Base-by-base conservation (phyloP, 2,888 invertebrate genomes). In the Danaus chrysippus region DNA sequence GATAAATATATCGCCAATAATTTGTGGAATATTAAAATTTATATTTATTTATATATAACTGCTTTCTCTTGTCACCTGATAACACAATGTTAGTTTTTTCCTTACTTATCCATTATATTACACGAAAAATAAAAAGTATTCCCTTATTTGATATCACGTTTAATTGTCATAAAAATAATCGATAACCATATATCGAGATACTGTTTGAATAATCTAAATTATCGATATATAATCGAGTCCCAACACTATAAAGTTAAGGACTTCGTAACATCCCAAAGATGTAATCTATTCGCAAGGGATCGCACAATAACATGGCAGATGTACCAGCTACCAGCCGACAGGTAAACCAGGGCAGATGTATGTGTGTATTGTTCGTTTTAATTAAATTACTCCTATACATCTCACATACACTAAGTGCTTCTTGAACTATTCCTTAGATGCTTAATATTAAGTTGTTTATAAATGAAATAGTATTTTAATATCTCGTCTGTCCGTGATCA, bases 271-370 rank as follows among this genome's bases (percentile, higher is more conserved):
- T 65, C 66, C 77, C 81, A 83, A 82, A 82, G 83, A 83, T 80
- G 73, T 79, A 82, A 86, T 86, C 84, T 84, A 83, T 86, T 83
- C 82, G 84, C 82, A 81, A 84, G 82, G 83, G 84, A 73, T 66
- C 69, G 62, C 68, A 77, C 74, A 77, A 77, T 65, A 67, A 74
- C 66, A 73, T 72, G 80, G 85, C 90, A 88, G 89, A 87, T 90
- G 88, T 83, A 75, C 65, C 23, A 15, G 46, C 11, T 17, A 43
- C 12, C 12, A n/a, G 6, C 43, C 49, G 68, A 77, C 84, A 86
- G 86, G 84, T 85, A 86, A 87, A 86, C 78, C 84, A 80, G 88
- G 68, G 82, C 87, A 88, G 88, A 87, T 90, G 89, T 76, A 83
- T 73, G 74, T 70, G 72, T 69, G 61, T 70, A 76, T 82, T 83